A percentile compares a stretch with the other conserved stretches of the same genome.
Conservation (phyloP, 2,888 invertebrate genomes). For the Horisme vitalbata region DNA sequence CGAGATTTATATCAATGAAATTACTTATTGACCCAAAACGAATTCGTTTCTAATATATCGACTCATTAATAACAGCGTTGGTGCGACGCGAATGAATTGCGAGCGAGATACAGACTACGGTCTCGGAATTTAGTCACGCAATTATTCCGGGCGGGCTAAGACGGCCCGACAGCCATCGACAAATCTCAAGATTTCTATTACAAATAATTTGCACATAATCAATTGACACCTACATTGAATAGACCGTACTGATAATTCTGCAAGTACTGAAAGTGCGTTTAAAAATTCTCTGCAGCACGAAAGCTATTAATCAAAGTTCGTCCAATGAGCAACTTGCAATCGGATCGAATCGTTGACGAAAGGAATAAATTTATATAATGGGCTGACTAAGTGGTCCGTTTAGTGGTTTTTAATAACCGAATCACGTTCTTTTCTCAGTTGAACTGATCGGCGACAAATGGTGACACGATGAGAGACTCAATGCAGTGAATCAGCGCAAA, state of each 20-base stretch:
- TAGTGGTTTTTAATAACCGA: constrained; percentile 68
- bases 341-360: constrained; percentile 71
- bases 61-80: constrained; percentile 64
- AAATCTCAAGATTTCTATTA: constrained; percentile 56
- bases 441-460: constrained; percentile 58
- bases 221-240: constrained; percentile 40
- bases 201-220: constrained; percentile 57
- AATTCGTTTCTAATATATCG: constrained; percentile 64
- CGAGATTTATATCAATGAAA: constrained; percentile 48
- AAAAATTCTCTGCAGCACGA: constrained; percentile 48
- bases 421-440: constrained; percentile 73
- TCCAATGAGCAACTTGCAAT: constrained; percentile 59
- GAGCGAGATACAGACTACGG: constrained; percentile 54
- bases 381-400: constrained; percentile 65
- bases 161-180: constrained; percentile 43
- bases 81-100: constrained; percentile 61
- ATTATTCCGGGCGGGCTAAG: constrained; percentile 53
- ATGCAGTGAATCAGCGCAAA: constrained; percentile 59
- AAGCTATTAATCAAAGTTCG: constrained; percentile 56
- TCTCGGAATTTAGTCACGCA: constrained; percentile 64
- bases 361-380: constrained; percentile 73
- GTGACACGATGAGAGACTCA: constrained; percentile 51
- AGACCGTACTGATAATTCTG: constrained; percentile 11
- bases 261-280: constrained; percentile 31
- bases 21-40: constrained; percentile 59